Evolutionary conservation across 1,140 invertebrate species (phyloP).

Genomic region (Andricus grossulariae): DNA sequence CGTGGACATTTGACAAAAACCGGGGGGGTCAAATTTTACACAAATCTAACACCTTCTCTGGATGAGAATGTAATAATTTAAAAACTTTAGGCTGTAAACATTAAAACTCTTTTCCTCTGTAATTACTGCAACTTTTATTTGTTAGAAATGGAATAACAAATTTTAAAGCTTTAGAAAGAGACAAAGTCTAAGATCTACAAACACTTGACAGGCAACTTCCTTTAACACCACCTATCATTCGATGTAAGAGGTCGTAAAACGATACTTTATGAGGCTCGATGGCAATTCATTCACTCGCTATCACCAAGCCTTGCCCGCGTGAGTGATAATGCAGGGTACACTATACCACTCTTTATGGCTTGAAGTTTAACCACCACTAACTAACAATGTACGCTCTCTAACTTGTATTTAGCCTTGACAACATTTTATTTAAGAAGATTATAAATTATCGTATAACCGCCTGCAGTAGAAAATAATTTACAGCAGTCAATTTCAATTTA

Average conservation of each 20-base stretch:
- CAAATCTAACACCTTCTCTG: no score
- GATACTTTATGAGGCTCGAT: constrained; percentile 5
- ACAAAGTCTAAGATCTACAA: neutral
- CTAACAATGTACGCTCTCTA: neutral
- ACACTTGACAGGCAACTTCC: neutral
- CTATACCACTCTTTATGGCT: neutral
- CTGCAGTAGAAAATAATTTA: no score
- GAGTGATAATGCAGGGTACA: neutral
- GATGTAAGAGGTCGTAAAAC: constrained; percentile 1
- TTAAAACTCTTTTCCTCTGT: no score
- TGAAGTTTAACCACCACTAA: neutral
- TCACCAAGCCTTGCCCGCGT: neutral
- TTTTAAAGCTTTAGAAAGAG: neutral
- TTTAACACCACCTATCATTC: neutral
- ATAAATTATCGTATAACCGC: no score
- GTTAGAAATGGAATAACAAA: no score
- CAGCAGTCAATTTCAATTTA: no score
- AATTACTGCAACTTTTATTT: no score
- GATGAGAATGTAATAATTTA: no score
- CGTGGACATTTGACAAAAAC: no score
- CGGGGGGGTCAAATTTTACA: no score
- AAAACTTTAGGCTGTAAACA: no score
- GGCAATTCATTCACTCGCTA: constrained; percentile 1
- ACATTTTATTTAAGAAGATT: no score
- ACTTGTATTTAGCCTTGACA: neutral